Conservation (phyloP, 2,797 vertebrate genomes). For the Hemitrygon akajei region DNA sequence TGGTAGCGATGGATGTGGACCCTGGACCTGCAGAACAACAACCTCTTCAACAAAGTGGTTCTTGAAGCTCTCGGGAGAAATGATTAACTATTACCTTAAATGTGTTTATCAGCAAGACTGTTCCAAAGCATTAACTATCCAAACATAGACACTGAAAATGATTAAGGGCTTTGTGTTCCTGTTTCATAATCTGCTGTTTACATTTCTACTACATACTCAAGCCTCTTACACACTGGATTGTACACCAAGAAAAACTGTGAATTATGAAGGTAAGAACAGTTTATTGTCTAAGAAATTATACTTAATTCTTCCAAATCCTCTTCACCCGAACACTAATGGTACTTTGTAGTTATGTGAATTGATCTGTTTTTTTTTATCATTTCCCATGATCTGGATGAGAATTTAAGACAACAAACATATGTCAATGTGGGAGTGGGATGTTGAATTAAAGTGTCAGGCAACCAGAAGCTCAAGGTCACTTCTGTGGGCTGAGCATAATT, state of each 20-base stretch:
- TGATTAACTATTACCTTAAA: background rate
- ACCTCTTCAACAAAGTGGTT: constrained; percentile 2
- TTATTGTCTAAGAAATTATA: background rate
- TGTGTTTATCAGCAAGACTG: background rate
- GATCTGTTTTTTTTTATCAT: background rate
- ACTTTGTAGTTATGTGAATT: background rate
- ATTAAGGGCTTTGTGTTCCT: background rate
- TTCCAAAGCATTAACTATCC: background rate
- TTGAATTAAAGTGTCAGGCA: too few species aligned
- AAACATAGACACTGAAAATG: background rate
- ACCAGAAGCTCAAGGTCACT: too few species aligned
- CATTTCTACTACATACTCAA: background rate
- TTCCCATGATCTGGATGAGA: background rate
- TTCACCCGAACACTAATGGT: background rate
- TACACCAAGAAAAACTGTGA: constrained; percentile 59
- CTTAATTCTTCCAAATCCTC: background rate
- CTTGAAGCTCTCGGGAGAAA: background rate
- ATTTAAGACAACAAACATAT: too few species aligned
- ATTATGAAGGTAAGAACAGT: constrained; percentile 54
- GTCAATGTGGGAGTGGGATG: too few species aligned
- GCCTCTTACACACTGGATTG: constrained; percentile 40
- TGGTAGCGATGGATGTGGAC: background rate
- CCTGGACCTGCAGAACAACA: background rate
- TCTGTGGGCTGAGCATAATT: too few species aligned
- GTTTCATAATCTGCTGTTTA: constrained; percentile 14